Evolutionary conservation across 2,797 vertebrate species (phyloP), one percentile per base, ranked within the genome.

Genomic region (Cichlasoma orientale): DNA sequence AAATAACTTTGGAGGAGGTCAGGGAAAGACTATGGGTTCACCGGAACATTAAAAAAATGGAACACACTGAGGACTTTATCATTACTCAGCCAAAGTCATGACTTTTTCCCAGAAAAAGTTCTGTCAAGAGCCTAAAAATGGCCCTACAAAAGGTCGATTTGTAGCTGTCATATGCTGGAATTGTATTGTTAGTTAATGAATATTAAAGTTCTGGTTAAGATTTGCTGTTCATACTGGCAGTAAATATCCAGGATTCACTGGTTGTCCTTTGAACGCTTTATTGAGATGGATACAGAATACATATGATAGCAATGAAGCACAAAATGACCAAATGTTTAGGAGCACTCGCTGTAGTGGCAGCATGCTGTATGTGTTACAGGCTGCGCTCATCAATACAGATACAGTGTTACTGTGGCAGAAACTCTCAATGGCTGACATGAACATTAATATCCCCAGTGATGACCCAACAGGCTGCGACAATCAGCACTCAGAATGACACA

Each of bases 331-430:
- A 52, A 3, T 66, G 16, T 8, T 68, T 38, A 19, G 6, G 11
- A 36, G 7, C 36, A 56, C 58, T 27, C 21, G 23, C 7, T 57
- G 23, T 74, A 66, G 38, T n/a, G 21, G 77, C 21, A 36, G 25
- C 63, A 4, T 27, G 25, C 25, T 27, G 25, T 27, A 27, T 27
- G 27, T 29, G n/a, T 72, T 19, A 2, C 52, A 29, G 54, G 52
- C 5, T 80, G 38, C 23, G 33, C 7, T 36, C 33, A 86, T 91
- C 85, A 86, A 86, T 89, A 68, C 79, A 86, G 84, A 88, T 89
- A 77, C 87, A 88, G 90, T 87, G 82, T 89, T 90, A 88, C 80
- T 68, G 74, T 74, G 82, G 82, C 78, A 88, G 91, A 92, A 89
- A 91, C 75, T 80, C 88, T 80, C 70, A 82, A 83, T 73, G 70